phyloP scores from a whole-genome alignment of 1,140 invertebrate species.

The Bombus balteatus region DNA sequence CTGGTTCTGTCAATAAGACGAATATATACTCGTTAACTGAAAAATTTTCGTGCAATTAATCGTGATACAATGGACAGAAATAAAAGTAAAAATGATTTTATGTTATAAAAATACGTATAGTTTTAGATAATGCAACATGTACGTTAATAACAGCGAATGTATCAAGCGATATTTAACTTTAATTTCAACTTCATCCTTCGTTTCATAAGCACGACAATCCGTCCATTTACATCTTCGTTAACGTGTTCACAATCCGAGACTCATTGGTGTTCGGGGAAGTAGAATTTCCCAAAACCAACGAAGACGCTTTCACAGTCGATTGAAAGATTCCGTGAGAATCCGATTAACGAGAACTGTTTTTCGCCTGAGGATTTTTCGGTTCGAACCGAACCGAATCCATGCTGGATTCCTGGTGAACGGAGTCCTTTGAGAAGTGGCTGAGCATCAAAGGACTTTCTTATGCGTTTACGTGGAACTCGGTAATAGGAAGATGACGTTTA shows the following conservation, averaged over 20 bases:
- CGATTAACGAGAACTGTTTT: conserved; percentile 15
- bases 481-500: conserved; percentile 51
- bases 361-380: neutral
- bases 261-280: neutral
- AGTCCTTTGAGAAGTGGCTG: conserved; percentile 31
- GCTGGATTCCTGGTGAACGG: conserved; percentile 18
- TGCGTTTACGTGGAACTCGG: conserved; percentile 44
- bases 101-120: too few species aligned
- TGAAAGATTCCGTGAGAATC: neutral
- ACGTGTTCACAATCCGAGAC: neutral
- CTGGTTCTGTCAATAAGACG: too few species aligned
- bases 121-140: too few species aligned
- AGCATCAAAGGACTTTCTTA: conserved; percentile 50
- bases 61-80: too few species aligned
- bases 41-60: too few species aligned
- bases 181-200: neutral
- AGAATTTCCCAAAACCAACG: neutral
- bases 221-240: neutral
- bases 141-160: neutral
- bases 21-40: too few species aligned
- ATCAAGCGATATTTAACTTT: neutral
- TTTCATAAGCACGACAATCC: neutral
- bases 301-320: neutral
- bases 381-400: neutral
- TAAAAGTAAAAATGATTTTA: too few species aligned